phyloP scores from a whole-genome alignment of 2,888 invertebrate genomes.

The Mythimna albipuncta region DNA sequence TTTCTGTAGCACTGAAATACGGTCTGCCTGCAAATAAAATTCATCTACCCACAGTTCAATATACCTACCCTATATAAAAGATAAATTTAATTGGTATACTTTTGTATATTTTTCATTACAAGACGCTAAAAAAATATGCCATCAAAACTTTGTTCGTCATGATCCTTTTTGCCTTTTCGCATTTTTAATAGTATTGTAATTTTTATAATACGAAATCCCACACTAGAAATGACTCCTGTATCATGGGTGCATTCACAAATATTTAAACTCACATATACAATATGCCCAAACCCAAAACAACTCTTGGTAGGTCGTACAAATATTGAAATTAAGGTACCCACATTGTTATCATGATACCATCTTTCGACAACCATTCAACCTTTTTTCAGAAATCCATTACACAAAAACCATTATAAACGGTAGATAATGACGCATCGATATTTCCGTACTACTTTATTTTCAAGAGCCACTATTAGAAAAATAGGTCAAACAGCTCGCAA shows the following conservation, averaged over 20 bases:
- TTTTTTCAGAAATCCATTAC: slow-evolving; percentile 11
- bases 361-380: background rate
- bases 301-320: too few species aligned
- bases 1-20: background rate
- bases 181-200: too few species aligned
- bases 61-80: background rate
- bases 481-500: slow-evolving; percentile 43
- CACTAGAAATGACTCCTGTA: too few species aligned
- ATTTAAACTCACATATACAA: too few species aligned
- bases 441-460: slow-evolving; percentile 30
- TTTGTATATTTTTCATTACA: too few species aligned
- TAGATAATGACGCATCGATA: slow-evolving; percentile 35
- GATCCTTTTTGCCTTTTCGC: too few species aligned
- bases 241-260: too few species aligned
- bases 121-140: too few species aligned
- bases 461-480: slow-evolving; percentile 30
- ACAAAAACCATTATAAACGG: slow-evolving; percentile 5
- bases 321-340: background rate
- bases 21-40: background rate
- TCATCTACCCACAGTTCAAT: background rate
- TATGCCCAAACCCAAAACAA: too few species aligned
- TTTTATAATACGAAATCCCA: too few species aligned
- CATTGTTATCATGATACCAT: background rate
- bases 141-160: too few species aligned
- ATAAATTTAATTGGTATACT: too few species aligned